Percentiles rank a stretch among this genome's conserved stretches.
Evolutionary conservation across 1,140 invertebrate genomes (phyloP).

Genomic region (Venturia canescens): DNA sequence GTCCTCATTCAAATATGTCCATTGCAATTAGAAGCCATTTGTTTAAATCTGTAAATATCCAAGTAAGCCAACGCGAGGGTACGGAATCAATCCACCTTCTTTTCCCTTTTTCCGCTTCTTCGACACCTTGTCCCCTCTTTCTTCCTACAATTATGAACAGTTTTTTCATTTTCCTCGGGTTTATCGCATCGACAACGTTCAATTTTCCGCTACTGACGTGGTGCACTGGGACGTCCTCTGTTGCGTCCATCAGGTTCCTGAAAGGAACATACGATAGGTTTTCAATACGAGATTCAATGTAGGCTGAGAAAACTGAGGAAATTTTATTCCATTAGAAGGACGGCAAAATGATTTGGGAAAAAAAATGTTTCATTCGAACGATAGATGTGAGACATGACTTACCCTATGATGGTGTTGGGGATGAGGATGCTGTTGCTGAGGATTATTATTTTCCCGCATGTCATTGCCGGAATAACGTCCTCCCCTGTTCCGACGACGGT

Average conservation of each 20-base stretch:
- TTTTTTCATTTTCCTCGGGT: slow-evolving; percentile 35
- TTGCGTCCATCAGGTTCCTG: slow-evolving; percentile 73
- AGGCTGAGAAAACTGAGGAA: no score
- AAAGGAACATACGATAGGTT: slow-evolving; percentile 38
- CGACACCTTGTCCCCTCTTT: not conserved
- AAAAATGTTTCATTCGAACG: not conserved
- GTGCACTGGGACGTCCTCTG: slow-evolving; percentile 62
- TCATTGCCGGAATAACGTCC: slow-evolving; percentile 13
- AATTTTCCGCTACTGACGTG: slow-evolving; percentile 72
- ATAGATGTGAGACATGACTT: no score
- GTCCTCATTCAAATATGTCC: slow-evolving; percentile 6
- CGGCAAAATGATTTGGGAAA: no score
- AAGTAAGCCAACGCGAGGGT: slow-evolving; percentile 64
- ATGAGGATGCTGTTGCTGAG: slow-evolving; percentile 70
- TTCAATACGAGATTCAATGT: no score
- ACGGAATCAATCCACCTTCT: slow-evolving; percentile 21
- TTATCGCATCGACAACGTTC: slow-evolving; percentile 54
- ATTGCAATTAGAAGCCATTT: slow-evolving; percentile 57
- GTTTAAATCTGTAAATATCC: slow-evolving; percentile 53
- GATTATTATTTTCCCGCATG: slow-evolving; percentile 71
- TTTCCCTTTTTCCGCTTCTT: not conserved
- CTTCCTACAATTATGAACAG: slow-evolving; percentile 32
- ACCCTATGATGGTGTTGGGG: slow-evolving; percentile 77
- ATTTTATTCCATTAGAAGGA: no score
- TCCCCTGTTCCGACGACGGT: slow-evolving; percentile 42